These are phyloP conservation scores for Lepidiolamprologus cunningtoni DNA, from an alignment of 2,113 vertebrate genomes.

Conservation along the genomic window DNA sequence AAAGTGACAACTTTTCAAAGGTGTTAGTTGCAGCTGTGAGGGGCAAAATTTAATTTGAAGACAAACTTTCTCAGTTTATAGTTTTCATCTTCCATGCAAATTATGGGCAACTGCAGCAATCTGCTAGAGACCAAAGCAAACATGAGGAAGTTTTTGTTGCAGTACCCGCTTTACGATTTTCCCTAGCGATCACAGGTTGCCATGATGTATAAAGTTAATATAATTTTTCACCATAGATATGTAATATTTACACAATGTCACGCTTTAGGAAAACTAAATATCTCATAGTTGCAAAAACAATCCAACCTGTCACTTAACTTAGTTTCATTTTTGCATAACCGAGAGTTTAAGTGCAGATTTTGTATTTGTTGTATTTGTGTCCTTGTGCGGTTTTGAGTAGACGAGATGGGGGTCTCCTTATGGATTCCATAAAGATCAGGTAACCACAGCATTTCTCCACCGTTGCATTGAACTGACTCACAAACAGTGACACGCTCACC, in stretches of 20 bases:
- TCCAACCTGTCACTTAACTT: neutral
- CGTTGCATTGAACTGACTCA: slow-evolving; percentile 27
- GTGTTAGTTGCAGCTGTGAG: neutral
- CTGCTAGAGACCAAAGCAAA: neutral
- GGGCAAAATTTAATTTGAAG: neutral
- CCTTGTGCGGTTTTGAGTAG: neutral
- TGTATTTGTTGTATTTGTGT: neutral
- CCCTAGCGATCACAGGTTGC: neutral
- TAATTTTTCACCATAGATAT: neutral
- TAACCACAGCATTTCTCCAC: slow-evolving; percentile 10
- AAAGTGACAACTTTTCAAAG: neutral
- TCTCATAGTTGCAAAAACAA: neutral
- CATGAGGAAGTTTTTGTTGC: neutral
- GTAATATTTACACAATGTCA: neutral
- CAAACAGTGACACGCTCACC: neutral
- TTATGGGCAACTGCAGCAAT: neutral
- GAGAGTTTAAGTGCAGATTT: neutral
- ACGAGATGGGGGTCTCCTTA: slow-evolving; percentile 2
- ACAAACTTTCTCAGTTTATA: neutral
- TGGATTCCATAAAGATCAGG: slow-evolving; percentile 38
- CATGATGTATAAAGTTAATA: neutral
- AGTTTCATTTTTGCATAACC: slow-evolving; percentile 47
- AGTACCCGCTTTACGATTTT: accelerated
- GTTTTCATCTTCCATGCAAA: neutral
- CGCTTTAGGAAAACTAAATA: neutral